Evolutionary conservation across 2,888 invertebrate genomes (phyloP).

Genomic region (Orthosia incerta): DNA sequence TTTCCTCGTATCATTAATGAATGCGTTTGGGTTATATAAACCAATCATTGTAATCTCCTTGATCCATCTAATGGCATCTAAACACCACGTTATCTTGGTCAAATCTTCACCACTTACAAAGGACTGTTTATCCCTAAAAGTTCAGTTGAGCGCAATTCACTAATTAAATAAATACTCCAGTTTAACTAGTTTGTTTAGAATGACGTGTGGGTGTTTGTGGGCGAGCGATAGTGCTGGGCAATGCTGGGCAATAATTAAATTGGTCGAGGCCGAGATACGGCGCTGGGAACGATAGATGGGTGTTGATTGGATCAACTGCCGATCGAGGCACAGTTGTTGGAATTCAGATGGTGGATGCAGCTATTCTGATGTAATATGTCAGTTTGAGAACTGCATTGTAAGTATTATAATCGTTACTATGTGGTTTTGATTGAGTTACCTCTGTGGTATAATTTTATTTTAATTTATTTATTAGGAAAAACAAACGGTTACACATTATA

Average conservation of each 20-base stretch:
- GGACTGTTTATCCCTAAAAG: slow-evolving; percentile 48
- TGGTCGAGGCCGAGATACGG: slow-evolving; percentile 34
- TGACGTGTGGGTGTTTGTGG: slow-evolving; percentile 64
- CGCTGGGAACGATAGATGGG: slow-evolving; percentile 19
- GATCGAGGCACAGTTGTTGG: slow-evolving; percentile 1
- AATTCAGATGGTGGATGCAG: not conserved
- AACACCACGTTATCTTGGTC: slow-evolving; percentile 39
- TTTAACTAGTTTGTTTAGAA: slow-evolving; percentile 73
- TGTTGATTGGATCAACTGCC: slow-evolving; percentile 33
- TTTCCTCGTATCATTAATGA: not conserved
- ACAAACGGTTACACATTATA: too few species aligned
- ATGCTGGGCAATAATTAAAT: slow-evolving; percentile 44
- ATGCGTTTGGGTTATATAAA: not conserved
- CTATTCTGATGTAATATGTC: slow-evolving; percentile 1
- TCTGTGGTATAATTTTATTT: too few species aligned
- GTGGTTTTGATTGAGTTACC: not conserved
- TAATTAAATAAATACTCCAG: slow-evolving; percentile 76
- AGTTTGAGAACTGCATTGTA: slow-evolving; percentile 2
- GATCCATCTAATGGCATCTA: slow-evolving; percentile 31
- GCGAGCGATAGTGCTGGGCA: slow-evolving; percentile 54
- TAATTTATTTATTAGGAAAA: too few species aligned
- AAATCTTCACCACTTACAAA: slow-evolving; percentile 48
- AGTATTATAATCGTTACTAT: not conserved
- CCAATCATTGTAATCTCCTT: slow-evolving; percentile 26
- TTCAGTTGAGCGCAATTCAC: slow-evolving; percentile 66